These are phyloP conservation scores for Dermochelys coriacea DNA, from an alignment of 2,797 vertebrate species.

Conservation along the genomic window DNA sequence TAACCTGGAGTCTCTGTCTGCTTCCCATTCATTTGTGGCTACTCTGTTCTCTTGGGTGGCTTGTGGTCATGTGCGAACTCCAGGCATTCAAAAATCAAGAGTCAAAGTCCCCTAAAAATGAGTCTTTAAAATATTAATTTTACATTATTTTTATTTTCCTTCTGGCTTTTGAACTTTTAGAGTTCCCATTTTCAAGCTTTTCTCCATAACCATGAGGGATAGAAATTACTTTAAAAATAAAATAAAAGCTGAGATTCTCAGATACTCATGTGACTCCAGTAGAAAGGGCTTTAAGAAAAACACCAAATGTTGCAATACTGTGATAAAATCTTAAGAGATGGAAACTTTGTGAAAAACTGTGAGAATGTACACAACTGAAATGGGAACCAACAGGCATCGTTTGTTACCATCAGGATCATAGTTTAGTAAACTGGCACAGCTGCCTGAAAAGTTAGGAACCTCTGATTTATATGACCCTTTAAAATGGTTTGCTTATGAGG, in stretches of 20 bases:
- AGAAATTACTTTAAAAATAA: too few relatives aligned
- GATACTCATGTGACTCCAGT: accelerated
- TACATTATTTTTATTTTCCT: background rate
- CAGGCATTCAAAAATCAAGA: background rate
- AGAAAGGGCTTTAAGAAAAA: background rate
- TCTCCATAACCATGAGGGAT: too few relatives aligned
- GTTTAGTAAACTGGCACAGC: background rate
- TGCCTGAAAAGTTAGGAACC: background rate
- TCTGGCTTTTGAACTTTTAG: background rate
- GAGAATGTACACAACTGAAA: background rate
- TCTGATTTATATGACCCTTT: conserved; percentile 29
- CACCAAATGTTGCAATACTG: background rate
- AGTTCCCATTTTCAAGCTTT: too few relatives aligned
- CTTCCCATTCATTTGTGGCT: background rate
- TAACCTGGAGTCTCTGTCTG: background rate
- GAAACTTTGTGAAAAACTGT: background rate
- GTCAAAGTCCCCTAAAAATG: background rate
- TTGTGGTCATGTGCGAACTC: background rate
- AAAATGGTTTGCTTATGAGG: conserved; percentile 2
- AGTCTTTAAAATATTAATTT: too few relatives aligned
- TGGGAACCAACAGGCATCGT: background rate
- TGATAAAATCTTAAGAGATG: background rate
- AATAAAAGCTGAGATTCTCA: too few relatives aligned
- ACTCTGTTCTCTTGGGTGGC: background rate
- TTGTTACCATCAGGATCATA: background rate